Percentiles rank a stretch among this genome's conserved stretches.
Evolutionary conservation across 2,797 vertebrate genomes (phyloP).

Genomic region (Leuciscus waleckii): DNA sequence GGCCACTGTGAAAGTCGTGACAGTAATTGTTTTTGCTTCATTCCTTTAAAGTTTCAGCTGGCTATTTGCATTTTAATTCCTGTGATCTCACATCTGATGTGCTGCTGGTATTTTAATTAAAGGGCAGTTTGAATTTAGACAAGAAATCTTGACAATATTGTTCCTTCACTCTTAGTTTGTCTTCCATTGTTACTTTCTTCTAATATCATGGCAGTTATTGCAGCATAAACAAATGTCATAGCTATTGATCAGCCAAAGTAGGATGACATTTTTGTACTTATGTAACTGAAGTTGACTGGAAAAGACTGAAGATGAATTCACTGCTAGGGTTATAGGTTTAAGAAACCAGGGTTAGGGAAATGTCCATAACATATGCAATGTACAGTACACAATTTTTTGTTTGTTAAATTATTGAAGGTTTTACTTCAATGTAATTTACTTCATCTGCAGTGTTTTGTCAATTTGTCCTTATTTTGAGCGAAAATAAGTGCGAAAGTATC

Average conservation of each 20-base stretch:
- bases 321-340: neutral
- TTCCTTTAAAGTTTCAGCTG: constrained; percentile 31
- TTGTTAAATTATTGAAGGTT: neutral
- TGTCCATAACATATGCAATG: neutral
- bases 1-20: constrained; percentile 21
- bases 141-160: constrained; percentile 19
- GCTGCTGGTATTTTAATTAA: constrained; percentile 41
- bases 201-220: constrained; percentile 1
- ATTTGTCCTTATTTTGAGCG: neutral
- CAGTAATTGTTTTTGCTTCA: constrained; percentile 44
- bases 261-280: neutral
- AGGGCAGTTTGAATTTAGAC: constrained; percentile 21
- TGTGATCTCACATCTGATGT: constrained; percentile 45
- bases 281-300: neutral
- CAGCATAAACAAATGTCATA: neutral
- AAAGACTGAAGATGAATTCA: neutral
- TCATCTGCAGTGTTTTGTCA: too few relatives aligned
- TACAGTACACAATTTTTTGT: neutral
- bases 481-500: neutral
- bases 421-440: neutral
- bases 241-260: neutral
- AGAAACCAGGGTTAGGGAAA: neutral
- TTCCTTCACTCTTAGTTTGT: neutral
- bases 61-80: constrained; percentile 48
- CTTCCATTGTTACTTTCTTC: neutral